phyloP scores from a whole-genome alignment of 2,888 invertebrate genomes.

The Apamea epomidion region DNA sequence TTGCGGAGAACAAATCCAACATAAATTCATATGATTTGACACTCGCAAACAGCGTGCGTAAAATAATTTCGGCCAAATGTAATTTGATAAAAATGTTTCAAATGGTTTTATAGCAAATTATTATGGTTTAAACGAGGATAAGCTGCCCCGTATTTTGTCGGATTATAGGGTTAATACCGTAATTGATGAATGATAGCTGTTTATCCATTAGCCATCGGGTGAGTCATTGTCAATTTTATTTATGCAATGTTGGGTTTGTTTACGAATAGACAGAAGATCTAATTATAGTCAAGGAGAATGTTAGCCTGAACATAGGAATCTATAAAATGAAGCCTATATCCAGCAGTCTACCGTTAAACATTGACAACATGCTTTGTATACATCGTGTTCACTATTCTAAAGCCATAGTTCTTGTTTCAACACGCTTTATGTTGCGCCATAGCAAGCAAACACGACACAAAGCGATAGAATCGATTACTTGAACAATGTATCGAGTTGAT shows the following conservation, averaged over 20 bases:
- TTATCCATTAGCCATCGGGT: conserved; percentile 11
- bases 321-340: background rate
- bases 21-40: conserved; percentile 89
- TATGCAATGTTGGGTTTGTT: background rate
- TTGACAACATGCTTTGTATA: background rate
- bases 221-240: conserved; percentile 11
- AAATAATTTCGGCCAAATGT: conserved; percentile 77
- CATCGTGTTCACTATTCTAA: conserved; percentile 19
- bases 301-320: background rate
- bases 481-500: conserved; percentile 60
- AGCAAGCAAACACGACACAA: conserved; percentile 48
- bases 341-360: background rate
- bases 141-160: conserved; percentile 6
- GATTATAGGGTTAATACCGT: conserved; percentile 23
- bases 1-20: conserved; percentile 81
- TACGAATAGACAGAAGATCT: background rate
- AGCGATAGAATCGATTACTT: conserved; percentile 54
- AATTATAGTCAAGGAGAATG: background rate
- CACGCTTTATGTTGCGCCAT: conserved; percentile 22
- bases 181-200: conserved; percentile 29
- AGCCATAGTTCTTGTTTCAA: conserved; percentile 43
- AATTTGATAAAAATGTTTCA: conserved; percentile 64
- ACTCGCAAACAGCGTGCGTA: conserved; percentile 78
- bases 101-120: conserved; percentile 63
- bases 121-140: conserved; percentile 46